Evolutionary conservation across 2,797 vertebrate genomes (phyloP), one percentile per base, ranked within the genome.

Genomic region (Arnoldichthys spilopterus): DNA sequence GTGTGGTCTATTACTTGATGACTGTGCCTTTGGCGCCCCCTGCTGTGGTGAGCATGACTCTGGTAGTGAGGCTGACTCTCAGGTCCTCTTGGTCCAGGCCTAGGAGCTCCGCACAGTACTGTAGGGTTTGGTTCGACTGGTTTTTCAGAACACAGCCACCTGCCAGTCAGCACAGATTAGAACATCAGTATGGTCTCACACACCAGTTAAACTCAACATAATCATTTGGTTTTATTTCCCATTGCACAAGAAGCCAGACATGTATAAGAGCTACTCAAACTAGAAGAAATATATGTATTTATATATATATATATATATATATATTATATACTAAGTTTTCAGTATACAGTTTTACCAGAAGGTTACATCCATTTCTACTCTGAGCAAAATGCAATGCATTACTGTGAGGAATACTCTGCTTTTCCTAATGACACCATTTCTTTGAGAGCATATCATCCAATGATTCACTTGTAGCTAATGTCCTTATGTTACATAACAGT

Each of bases 11-110:
- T 96, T 93, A 99, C 98, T 98, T 99, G 90, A 99, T 99, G 87
- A 99, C 98, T 80, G 98, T 99, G 89, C 98, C 98, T 96, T 99
- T 99, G 92, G 95, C 89, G 93, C 98, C 98, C 92, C 98, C 98
- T 95, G 97, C 95, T 92, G 97, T 98, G 8, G 98, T 99, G 37
- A 99, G 95, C 97, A 99, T 99, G 82, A 99, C 92, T 83, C 98
- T 95, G 1, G 96, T 94, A 20, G 98, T 99, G 85, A 99, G 94
- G 87, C 98, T 99, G 85, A 95, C 95, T 0, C 94, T 93, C 79
- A 99, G 91, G 81, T 99, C 98, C 4, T 97, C 98, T 88, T 93
- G 82, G 84, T 99, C 97, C 86, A 99, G 91, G 1, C 98, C 97
- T 78, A 99, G 91, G 70, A 99, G 90, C 11, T 95, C 93, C 0